These are phyloP conservation scores for Psittacula derbiana DNA, from an alignment of 2,797 vertebrate species.

Conservation along the genomic window DNA sequence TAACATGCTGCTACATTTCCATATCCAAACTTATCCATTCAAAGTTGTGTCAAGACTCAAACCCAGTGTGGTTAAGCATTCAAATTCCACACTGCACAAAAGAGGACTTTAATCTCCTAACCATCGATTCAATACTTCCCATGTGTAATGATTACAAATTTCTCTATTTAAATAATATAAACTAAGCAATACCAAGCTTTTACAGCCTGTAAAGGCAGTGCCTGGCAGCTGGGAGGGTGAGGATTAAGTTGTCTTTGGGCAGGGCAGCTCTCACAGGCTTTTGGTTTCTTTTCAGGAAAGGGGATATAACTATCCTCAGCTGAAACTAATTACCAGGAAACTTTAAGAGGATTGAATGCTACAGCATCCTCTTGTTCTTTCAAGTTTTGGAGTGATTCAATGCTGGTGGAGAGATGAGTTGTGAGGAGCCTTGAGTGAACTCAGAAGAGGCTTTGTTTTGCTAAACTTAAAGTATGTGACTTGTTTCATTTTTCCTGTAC, in stretches of 20 bases:
- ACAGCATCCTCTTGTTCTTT: background rate
- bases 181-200: background rate
- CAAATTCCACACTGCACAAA: background rate
- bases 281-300: constrained; percentile 3
- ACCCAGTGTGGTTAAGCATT: background rate
- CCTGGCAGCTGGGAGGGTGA: background rate
- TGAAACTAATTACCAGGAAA: background rate
- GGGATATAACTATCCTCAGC: background rate
- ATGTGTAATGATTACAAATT: background rate
- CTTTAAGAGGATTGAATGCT: background rate
- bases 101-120: background rate
- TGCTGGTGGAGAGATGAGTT: background rate
- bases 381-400: constrained; percentile 13
- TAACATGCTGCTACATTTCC: background rate
- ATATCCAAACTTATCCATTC: background rate
- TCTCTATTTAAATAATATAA: background rate
- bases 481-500: background rate
- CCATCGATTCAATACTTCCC: background rate
- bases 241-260: background rate
- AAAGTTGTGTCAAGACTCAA: background rate
- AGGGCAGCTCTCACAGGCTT: background rate
- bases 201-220: background rate
- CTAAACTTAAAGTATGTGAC: background rate
- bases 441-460: background rate
- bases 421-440: background rate